Conservation (phyloP, 23 tunicate species). For the Trididemnum clinides region DNA sequence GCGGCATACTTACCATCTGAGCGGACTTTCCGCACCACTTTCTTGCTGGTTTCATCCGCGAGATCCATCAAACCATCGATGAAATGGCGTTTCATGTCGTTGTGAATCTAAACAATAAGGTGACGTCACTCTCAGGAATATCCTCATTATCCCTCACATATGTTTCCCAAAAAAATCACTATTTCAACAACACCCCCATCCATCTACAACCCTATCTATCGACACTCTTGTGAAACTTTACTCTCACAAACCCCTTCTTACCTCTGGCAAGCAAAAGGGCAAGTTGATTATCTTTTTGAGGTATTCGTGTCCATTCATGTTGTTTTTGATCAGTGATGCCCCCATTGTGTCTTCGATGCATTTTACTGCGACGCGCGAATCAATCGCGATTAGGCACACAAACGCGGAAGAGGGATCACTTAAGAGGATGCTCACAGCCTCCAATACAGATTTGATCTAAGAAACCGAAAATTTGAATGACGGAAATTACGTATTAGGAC, state of each 20-base stretch:
- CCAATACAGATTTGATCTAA: slow-evolving; percentile 64
- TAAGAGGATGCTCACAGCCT: slow-evolving; percentile 69
- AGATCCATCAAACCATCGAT: slow-evolving; percentile 68
- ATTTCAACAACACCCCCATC: background rate
- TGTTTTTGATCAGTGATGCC: slow-evolving; percentile 26
- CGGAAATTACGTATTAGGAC: no score
- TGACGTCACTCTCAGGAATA: background rate
- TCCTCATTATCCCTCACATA: background rate
- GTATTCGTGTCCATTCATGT: slow-evolving; percentile 68
- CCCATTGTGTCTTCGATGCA: slow-evolving; percentile 71
- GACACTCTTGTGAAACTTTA: background rate
- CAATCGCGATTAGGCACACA: slow-evolving; percentile 70
- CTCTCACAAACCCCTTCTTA: background rate
- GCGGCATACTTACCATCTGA: no score
- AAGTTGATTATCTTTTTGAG: slow-evolving; percentile 71
- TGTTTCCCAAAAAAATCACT: background rate
- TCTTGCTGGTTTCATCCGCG: slow-evolving; percentile 38
- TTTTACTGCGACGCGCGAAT: slow-evolving; percentile 64
- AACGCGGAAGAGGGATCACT: slow-evolving; percentile 67
- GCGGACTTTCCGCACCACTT: background rate
- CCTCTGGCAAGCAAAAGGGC: slow-evolving; percentile 75
- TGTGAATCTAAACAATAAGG: slow-evolving; percentile 6
- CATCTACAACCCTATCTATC: background rate
- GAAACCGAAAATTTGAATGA: background rate
- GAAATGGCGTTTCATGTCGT: slow-evolving; percentile 40